Evolutionary conservation across 2,888 invertebrate species (phyloP), one percentile per base, ranked within the genome.

Genomic region (Tetramorium bicarinatum): DNA sequence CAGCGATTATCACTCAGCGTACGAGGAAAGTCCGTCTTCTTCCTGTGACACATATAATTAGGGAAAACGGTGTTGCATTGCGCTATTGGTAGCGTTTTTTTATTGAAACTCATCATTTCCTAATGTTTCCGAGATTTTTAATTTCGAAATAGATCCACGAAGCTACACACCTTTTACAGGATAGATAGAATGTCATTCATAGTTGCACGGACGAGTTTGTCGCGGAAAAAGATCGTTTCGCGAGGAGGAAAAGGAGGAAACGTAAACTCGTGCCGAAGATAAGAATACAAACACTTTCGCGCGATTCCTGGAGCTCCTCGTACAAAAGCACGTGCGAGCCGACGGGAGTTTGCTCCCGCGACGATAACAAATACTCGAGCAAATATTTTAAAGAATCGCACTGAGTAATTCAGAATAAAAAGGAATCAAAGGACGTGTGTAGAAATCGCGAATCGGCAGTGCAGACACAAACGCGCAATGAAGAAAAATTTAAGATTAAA

Each of bases 21-120:
- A 79, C 1, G 44, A 80, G 59, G 72, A 72, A 80, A 80, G 25
- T 72, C 54, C 7, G 4, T 1, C 21, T 64, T 77, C 41, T 67
- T 66, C 18, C 54, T 67, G 29, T 29, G 13, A 34, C 25, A 72
- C 11, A 21, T 8, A 21, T 72, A 72, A 72, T 71, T 38, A 38
- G 15, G 21, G 59, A 80, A 72, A 25, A 25, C 4, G 8, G 34
- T 54, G 25, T 52, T 44, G 29, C 15, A 2, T 77, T n/a, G 25
- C n/a, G 25, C n/a, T 71, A 18, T 34, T n/a, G 18, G 47, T 59
- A 61, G 21, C 4, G 13, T 79, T 25, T 79, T 25, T 72, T 4
- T 9, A n/a, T 34, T 9, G 1, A 59, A 59, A 34, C 4, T n/a
- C 29, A 25, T 41, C 9, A 34, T 79, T 79, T 56, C 29, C 8